phyloP scores from a whole-genome alignment of 1,140 invertebrate genomes.

The Lepidotrigona ventralis region DNA sequence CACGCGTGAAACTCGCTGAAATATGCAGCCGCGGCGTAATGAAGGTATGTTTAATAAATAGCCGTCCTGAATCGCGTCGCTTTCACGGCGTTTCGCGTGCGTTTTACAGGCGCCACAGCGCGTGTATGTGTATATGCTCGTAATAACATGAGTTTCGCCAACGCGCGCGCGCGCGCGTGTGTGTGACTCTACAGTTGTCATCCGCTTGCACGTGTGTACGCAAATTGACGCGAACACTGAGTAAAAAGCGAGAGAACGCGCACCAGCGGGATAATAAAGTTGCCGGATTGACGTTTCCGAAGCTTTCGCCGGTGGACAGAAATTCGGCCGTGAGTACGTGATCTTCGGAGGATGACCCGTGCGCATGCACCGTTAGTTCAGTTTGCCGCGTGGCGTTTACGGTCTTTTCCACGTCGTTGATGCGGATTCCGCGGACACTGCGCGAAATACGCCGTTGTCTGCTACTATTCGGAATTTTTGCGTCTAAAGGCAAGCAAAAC shows the following conservation, averaged over 20 bases:
- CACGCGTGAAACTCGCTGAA: constrained; percentile 69
- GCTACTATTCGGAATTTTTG: no score
- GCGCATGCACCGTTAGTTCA: no score
- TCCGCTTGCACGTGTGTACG: background rate
- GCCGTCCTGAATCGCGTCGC: constrained; percentile 56
- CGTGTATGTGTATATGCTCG: background rate
- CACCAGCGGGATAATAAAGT: background rate
- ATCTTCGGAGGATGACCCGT: background rate
- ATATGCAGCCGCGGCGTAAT: constrained; percentile 74
- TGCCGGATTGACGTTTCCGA: background rate
- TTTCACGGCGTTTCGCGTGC: constrained; percentile 23
- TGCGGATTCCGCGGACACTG: no score
- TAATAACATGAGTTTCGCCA: background rate
- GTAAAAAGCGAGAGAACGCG: background rate
- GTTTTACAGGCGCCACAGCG: background rate
- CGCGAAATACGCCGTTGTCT: no score
- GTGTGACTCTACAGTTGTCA: background rate
- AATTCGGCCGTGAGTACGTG: background rate
- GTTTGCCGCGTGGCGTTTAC: no score
- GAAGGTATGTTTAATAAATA: constrained; percentile 77
- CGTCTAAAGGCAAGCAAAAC: no score
- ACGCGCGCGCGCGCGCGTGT: no score
- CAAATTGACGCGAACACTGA: background rate
- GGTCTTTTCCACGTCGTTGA: background rate
- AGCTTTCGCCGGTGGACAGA: background rate